Evolutionary conservation across 2,888 invertebrate species (phyloP), one percentile per base, ranked within the genome.

Genomic region (Antheraea assamensis): DNA sequence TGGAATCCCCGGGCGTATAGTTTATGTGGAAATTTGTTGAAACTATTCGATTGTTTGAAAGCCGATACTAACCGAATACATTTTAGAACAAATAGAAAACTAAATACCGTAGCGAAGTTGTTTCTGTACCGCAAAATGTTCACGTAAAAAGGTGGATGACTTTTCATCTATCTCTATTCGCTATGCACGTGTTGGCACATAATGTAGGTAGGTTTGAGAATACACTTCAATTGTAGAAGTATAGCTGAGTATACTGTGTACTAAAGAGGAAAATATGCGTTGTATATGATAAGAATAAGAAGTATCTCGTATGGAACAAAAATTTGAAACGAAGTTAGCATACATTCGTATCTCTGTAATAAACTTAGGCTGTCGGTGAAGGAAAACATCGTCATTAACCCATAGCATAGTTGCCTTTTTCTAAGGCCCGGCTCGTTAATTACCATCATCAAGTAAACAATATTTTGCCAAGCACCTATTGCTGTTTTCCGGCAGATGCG

Each of bases 21-120:
- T 80, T 79, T 73, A 74, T 75, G 74, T 75, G 66, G 75, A 80
- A 80, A 80, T 82, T 82, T 79, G 79, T 78, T 72, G 19, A 79
- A 83, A 83, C 81, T 82, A 78, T 77, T 79, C 64, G 66, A 76
- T 76, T 77, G 81, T 77, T 76, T 75, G 74, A 77, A 81, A 82
- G 73, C 81, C 80, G 80, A 83, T 84, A 79, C 76, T 76, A 74
- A 75, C 74, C 73, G 75, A 77, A 80, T 80, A 76, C 77, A 74
- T 77, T 81, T 84, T 75, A 75, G 79, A 76, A 81, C 82, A 80
- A 78, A 77, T 79, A 77, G 78, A 78, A 81, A 74, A 74, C 71
- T 55, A 64, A 64, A 64, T 52, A 35, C 55, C 66, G 55, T 52
- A 55, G 68, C 70, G 24, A 55, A 55, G 49, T 55, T 64, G 61